phyloP scores from a whole-genome alignment of 2,888 invertebrate genomes.

The Chymomyza procnemis region DNA sequence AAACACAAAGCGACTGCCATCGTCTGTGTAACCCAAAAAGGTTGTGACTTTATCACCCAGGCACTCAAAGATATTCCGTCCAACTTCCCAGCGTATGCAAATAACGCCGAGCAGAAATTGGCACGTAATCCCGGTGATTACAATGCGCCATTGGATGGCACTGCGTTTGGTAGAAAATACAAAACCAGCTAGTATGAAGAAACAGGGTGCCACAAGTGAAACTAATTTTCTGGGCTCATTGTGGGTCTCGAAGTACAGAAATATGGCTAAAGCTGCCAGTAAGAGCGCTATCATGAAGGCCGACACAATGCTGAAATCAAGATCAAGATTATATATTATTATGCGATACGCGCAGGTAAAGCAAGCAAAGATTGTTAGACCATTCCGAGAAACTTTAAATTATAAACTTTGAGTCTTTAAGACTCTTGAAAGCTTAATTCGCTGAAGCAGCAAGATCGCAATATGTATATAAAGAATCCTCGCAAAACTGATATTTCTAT shows the following conservation, averaged over 20 bases:
- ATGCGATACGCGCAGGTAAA: background rate
- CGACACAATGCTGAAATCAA: constrained; percentile 79
- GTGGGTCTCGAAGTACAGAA: constrained; percentile 83
- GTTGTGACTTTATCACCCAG: constrained; percentile 83
- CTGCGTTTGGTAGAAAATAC: constrained; percentile 82
- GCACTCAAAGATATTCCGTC: constrained; percentile 83
- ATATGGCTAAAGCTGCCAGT: constrained; percentile 80
- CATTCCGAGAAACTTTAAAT: background rate
- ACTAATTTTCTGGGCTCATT: constrained; percentile 82
- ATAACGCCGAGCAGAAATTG: constrained; percentile 92
- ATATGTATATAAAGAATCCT: too few species aligned
- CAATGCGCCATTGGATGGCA: constrained; percentile 87
- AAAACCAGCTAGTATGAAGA: constrained; percentile 83
- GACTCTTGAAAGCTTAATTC: too few species aligned
- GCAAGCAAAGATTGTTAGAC: too few species aligned
- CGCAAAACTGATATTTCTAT: too few species aligned
- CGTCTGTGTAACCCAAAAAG: constrained; percentile 88
- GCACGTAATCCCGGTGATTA: constrained; percentile 87
- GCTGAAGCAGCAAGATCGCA: too few species aligned
- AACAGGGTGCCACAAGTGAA: constrained; percentile 83
- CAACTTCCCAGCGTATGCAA: constrained; percentile 90
- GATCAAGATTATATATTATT: background rate
- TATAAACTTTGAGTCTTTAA: background rate
- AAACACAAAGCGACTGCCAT: constrained; percentile 92
- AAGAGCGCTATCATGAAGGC: constrained; percentile 78